Evolutionary conservation across 2,888 invertebrate genomes (phyloP).

Genomic region (Thymelicus acteon): DNA sequence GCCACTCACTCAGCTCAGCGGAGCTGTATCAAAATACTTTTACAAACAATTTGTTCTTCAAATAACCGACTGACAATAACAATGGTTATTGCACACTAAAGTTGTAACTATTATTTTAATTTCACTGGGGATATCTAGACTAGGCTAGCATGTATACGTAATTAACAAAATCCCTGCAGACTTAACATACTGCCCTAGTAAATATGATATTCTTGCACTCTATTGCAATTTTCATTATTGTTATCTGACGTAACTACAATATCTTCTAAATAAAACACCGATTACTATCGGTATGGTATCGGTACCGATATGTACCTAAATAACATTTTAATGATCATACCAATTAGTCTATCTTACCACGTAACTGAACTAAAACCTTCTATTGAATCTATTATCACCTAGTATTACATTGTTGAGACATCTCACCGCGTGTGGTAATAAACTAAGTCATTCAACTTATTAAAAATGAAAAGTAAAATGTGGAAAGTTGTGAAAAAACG

Average conservation of each 20-base stretch:
- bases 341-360: slow-evolving; percentile 38
- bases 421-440: background rate
- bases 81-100: too few species aligned
- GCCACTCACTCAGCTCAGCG: too few species aligned
- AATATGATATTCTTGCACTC: background rate
- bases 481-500: slow-evolving; percentile 62
- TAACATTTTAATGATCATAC: slow-evolving; percentile 37
- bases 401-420: slow-evolving; percentile 4
- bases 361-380: slow-evolving; percentile 16
- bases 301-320: slow-evolving; percentile 1
- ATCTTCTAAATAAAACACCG: background rate
- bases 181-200: background rate
- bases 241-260: too few species aligned
- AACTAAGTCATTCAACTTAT: slow-evolving; percentile 33
- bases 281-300: too few species aligned
- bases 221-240: too few species aligned
- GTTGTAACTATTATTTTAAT: too few species aligned
- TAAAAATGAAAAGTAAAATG: slow-evolving; percentile 47
- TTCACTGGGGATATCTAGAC: too few species aligned
- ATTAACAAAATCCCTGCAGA: background rate
- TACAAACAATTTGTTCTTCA: too few species aligned
- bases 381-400: slow-evolving; percentile 16
- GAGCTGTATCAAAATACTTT: too few species aligned
- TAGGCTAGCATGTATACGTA: background rate
- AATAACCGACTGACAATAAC: too few species aligned